A percentile compares a stretch with the other conserved stretches of the same genome.
Conservation (phyloP, 2,113 vertebrate genomes). For the Callaeas wilsoni region DNA sequence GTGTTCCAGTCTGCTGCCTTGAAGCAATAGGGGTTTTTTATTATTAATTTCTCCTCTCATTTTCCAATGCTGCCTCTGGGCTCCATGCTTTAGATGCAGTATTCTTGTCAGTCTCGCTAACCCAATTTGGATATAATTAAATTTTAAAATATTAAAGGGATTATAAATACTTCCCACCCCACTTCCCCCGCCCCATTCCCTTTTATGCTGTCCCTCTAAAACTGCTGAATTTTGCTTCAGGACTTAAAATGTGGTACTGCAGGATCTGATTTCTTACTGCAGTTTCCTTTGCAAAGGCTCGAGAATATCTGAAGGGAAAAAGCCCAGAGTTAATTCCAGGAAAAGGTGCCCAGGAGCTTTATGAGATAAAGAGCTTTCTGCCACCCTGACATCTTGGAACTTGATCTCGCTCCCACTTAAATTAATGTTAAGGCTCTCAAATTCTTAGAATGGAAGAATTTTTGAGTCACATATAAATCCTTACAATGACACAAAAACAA, state of each 20-base stretch:
- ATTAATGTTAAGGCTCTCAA: neutral
- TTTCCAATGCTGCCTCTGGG: constrained; percentile 69
- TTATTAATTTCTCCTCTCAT: constrained; percentile 72
- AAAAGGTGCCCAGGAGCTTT: constrained; percentile 8
- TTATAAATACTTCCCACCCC: constrained; percentile 62
- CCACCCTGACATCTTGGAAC: constrained; percentile 10
- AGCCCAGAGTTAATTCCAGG: constrained; percentile 41
- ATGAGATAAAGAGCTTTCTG: constrained; percentile 8
- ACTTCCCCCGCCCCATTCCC: neutral
- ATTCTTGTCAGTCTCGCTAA: constrained; percentile 62
- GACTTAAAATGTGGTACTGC: constrained; percentile 35
- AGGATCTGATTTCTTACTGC: constrained; percentile 51
- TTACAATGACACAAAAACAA: neutral
- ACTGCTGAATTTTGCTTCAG: constrained; percentile 54
- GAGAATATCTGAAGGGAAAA: constrained; percentile 31
- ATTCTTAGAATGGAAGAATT: neutral
- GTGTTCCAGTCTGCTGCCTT: constrained; percentile 73
- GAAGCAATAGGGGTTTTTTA: constrained; percentile 64
- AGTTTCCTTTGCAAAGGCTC: constrained; percentile 38
- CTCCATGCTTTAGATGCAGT: constrained; percentile 58
- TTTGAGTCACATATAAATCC: neutral
- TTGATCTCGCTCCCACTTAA: neutral
- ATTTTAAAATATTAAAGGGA: constrained; percentile 69
- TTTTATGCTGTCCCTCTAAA: constrained; percentile 50
- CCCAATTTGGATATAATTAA: constrained; percentile 71